Evolutionary conservation across 2,797 vertebrate species (phyloP), one percentile per base, ranked within the genome.

Genomic region (Lutjanus campechanus): DNA sequence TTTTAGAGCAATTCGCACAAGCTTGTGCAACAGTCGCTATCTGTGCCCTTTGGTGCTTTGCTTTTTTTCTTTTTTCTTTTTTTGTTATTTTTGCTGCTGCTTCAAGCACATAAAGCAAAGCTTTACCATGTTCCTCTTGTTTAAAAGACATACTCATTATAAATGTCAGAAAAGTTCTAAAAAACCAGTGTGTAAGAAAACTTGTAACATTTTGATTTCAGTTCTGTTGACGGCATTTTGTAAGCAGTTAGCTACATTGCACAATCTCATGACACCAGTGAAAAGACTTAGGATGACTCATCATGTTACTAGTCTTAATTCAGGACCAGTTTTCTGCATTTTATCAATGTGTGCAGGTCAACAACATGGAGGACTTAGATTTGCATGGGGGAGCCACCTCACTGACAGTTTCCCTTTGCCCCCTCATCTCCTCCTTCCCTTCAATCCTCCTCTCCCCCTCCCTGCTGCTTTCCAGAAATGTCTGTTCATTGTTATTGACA

Each of bases 331-430:
- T 85, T 81, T 84, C 76, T 83, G 22, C 65, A 73, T 84, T 89
- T 60, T 69, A 78, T 55, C 61, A 74, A 91, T 76, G 81, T 82
- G 91, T 93, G 91, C 89, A 94, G 93, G 92, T 95, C 94, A 94
- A 94, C 94, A 95, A 95, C 90, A 91, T 90, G 93, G 93, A 92
- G 91, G 83, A 92, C 84, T 91, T 87, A 86, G 80, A 87, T 89
- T 85, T 95, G 93, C 92, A 95, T 93, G 93, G 86, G 90, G 90
- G 73, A 86, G 81, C 81, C 84, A 85, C 88, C 90, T 91, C 90
- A 92, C 92, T 91, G 85, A 91, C 85, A 85, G 80, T 86, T 85
- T 73, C 76, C 88, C 73, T 70, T 75, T 56, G 25, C 69, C 69
- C 69, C 78, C 73, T 47, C 74, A 76, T 84, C 81, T 61, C 59